Percentiles rank a stretch among this genome's conserved stretches.
phyloP scores from a whole-genome alignment of 2,113 vertebrate species.

The Rousettus leschenaultii region DNA sequence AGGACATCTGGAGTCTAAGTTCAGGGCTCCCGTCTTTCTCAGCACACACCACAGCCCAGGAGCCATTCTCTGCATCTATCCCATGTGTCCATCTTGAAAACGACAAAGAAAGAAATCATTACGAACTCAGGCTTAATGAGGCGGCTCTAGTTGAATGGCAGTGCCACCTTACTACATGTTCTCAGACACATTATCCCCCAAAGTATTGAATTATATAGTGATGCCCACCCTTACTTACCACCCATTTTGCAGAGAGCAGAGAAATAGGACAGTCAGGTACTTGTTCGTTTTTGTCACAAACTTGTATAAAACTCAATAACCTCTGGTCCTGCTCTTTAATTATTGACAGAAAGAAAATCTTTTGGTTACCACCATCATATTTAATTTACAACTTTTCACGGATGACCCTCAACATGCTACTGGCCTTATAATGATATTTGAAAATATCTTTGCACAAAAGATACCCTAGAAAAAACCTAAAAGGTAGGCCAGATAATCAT shows the following conservation, averaged over 20 bases:
- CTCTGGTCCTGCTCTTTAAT: not conserved
- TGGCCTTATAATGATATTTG: not conserved
- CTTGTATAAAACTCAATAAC: not conserved
- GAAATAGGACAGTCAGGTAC: too few species aligned
- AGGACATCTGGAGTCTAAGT: not conserved
- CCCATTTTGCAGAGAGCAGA: not conserved
- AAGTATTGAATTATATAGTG: too few species aligned
- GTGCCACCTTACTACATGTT: rapidly evolving
- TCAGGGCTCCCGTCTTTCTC: not conserved
- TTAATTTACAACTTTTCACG: not conserved
- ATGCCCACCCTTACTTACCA: too few species aligned
- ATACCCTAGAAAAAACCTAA: not conserved
- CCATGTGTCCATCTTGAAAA: not conserved
- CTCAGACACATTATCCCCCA: not conserved
- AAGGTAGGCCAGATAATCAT: not conserved
- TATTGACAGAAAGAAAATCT: not conserved
- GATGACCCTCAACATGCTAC: not conserved
- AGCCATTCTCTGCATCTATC: not conserved
- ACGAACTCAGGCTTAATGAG: not conserved
- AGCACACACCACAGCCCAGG: not conserved
- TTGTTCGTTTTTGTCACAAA: not conserved
- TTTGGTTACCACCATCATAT: not conserved
- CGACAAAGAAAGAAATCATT: not conserved
- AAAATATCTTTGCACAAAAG: not conserved
- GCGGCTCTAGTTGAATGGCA: not conserved